These are phyloP conservation scores for Rotaria magnacalcarata DNA, from an alignment of 2,888 invertebrate species.

Conservation along the genomic window DNA sequence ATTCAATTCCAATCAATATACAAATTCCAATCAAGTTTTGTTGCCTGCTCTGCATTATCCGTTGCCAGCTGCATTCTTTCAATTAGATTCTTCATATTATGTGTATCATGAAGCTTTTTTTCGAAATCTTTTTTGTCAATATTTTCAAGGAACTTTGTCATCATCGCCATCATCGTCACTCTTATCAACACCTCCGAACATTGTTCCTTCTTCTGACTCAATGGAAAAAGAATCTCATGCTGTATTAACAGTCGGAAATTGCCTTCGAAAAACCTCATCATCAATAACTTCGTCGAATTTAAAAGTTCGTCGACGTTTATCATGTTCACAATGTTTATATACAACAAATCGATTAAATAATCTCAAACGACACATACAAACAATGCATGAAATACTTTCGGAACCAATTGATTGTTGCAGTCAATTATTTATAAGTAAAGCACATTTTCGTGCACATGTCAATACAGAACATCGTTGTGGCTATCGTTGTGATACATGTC, in stretches of 20 bases:
- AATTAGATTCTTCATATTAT: background rate
- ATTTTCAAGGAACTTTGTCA: background rate
- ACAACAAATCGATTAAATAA: slow-evolving; percentile 34
- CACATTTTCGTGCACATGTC: slow-evolving; percentile 8
- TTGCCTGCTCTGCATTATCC: background rate
- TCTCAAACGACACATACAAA: slow-evolving; percentile 22
- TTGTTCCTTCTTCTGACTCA: background rate
- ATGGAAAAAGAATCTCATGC: background rate
- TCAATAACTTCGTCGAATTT: background rate
- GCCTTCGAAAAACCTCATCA: background rate
- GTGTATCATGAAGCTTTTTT: background rate
- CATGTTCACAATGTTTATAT: slow-evolving; percentile 32
- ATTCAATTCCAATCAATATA: background rate
- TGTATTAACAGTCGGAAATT: background rate
- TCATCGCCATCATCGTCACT: background rate
- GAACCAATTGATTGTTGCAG: slow-evolving; percentile 4
- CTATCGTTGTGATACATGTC: background rate
- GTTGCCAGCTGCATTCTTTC: background rate
- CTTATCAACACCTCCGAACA: background rate
- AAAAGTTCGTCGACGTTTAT: background rate
- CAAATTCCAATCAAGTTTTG: background rate
- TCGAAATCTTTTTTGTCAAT: background rate
- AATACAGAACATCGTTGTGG: slow-evolving; percentile 15
- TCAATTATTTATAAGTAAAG: slow-evolving; percentile 11
- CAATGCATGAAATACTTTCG: slow-evolving; percentile 8